Conservation (phyloP, 2,113 vertebrate species). For the Tamias sibiricus region DNA sequence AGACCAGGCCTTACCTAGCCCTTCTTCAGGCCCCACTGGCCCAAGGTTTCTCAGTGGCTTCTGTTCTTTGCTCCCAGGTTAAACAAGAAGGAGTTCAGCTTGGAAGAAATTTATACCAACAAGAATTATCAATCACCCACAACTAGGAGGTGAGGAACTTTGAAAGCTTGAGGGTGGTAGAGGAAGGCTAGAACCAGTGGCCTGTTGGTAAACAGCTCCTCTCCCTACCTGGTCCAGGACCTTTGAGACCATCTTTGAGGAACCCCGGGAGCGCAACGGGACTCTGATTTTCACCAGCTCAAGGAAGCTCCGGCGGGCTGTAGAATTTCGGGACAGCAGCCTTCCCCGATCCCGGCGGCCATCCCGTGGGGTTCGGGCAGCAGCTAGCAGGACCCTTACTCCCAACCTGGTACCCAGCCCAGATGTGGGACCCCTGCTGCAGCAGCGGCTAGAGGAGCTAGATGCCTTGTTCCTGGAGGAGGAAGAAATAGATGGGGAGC, state of each 20-base stretch:
- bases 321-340: conserved; percentile 91
- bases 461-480: conserved; percentile 86
- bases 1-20: not conserved
- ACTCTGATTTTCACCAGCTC: conserved; percentile 89
- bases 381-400: conserved; percentile 79
- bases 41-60: conserved; percentile 54
- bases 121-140: conserved; percentile 93
- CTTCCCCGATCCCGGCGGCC: conserved; percentile 87
- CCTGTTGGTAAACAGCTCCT: conserved; percentile 25
- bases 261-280: conserved; percentile 90
- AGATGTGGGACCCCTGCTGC: conserved; percentile 77
- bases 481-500: conserved; percentile 46
- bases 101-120: conserved; percentile 97
- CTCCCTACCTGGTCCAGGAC: conserved; percentile 79
- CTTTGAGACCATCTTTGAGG: conserved; percentile 95
- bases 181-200: conserved; percentile 30
- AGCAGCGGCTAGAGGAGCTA: conserved; percentile 84
- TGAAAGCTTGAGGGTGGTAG: conserved; percentile 24
- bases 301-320: conserved; percentile 89
- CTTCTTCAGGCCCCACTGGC: not conserved
- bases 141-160: conserved; percentile 88
- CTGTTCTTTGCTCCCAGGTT: conserved; percentile 84
- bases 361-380: conserved; percentile 80
- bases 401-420: conserved; percentile 77
- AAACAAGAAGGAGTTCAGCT: conserved; percentile 94